Evolutionary conservation across 1,140 invertebrate species (phyloP).

Genomic region (Camponotus vicinus): DNA sequence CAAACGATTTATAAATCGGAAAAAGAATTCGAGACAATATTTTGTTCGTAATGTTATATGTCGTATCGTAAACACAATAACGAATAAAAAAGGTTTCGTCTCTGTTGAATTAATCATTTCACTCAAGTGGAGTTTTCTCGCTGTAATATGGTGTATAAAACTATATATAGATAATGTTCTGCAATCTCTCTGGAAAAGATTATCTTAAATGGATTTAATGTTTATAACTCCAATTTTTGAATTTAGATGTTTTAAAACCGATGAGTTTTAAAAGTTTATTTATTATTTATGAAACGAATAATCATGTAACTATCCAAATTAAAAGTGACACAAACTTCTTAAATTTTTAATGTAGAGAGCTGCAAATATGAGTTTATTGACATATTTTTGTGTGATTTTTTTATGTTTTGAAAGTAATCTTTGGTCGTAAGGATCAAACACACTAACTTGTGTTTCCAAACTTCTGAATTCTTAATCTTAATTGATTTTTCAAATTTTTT

Average conservation of each 20-base stretch:
- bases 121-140: too few species aligned
- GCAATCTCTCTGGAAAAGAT: background rate
- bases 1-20: background rate
- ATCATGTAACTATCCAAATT: constrained; percentile 24
- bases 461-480: background rate
- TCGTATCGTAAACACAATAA: background rate
- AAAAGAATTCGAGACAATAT: background rate
- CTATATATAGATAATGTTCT: background rate
- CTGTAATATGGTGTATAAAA: background rate
- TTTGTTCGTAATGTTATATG: background rate
- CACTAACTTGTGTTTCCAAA: background rate
- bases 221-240: background rate
- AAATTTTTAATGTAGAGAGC: constrained; percentile 20
- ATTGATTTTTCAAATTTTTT: background rate
- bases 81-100: background rate
- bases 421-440: background rate
- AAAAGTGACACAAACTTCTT: constrained; percentile 13
- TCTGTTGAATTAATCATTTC: background rate
- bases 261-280: background rate
- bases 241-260: constrained; percentile 13
- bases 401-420: background rate
- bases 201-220: constrained; percentile 13
- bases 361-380: constrained; percentile 22
- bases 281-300: constrained; percentile 18
- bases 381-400: background rate